Evolutionary conservation across 2,113 vertebrate genomes (phyloP).

Genomic region (Phaethon lepturus): DNA sequence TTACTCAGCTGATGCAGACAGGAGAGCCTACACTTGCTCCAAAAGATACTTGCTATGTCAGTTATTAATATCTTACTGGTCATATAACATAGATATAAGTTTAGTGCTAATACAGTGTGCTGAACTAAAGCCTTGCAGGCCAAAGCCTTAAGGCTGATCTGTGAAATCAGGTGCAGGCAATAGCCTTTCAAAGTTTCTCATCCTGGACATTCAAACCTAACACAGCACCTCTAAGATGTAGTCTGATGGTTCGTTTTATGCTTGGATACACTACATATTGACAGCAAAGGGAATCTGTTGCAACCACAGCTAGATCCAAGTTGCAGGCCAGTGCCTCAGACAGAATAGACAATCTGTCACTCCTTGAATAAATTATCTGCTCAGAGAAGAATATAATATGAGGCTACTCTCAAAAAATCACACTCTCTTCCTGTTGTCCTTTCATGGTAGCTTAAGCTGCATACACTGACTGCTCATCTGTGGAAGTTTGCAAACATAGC

Average conservation of each 20-base stretch:
- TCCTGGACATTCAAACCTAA: neutral
- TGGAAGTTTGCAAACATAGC: neutral
- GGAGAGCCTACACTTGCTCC: neutral
- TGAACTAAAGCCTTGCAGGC: neutral
- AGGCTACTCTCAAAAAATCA: neutral
- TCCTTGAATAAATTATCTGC: slow-evolving; percentile 39
- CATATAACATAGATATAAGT: neutral
- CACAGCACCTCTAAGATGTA: neutral
- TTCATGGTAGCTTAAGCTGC: neutral
- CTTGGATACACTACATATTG: slow-evolving; percentile 1
- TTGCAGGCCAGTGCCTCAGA: neutral
- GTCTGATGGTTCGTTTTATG: slow-evolving; percentile 23
- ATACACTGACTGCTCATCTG: neutral
- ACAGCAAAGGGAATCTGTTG: neutral
- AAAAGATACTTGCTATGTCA: neutral
- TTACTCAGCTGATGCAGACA: neutral
- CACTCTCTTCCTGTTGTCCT: neutral
- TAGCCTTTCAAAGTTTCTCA: neutral
- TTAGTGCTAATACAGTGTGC: neutral
- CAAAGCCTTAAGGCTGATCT: neutral
- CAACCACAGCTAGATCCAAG: neutral
- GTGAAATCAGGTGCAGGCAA: neutral
- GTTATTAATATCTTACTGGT: neutral
- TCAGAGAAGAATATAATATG: slow-evolving; percentile 2
- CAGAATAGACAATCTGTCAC: slow-evolving; percentile 18